These are phyloP conservation scores for Drosophila bifasciata DNA, from an alignment of 1,140 invertebrate genomes.

Conservation along the genomic window DNA sequence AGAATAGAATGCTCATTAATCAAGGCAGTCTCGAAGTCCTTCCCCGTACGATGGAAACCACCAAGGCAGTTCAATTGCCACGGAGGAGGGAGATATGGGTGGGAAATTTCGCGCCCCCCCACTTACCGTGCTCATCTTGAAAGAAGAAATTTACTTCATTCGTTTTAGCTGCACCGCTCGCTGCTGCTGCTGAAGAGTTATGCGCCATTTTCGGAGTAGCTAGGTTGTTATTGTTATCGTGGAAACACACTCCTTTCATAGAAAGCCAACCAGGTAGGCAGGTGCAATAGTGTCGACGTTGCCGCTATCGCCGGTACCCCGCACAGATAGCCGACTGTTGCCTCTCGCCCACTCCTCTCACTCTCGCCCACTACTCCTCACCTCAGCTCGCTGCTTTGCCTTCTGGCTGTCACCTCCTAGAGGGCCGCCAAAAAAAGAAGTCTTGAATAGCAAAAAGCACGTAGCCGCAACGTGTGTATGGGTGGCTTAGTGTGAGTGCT, in stretches of 20 bases:
- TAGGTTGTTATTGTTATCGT: slow-evolving; percentile 25
- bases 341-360: slow-evolving; percentile 3
- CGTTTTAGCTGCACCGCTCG: slow-evolving; percentile 58
- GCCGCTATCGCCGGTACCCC: slow-evolving; percentile 20
- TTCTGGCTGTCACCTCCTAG: background rate
- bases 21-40: background rate
- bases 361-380: slow-evolving; percentile 25
- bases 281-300: slow-evolving; percentile 16
- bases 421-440: slow-evolving; percentile 60
- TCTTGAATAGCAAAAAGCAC: slow-evolving; percentile 35
- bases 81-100: background rate
- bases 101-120: background rate
- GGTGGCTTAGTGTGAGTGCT: slow-evolving; percentile 16
- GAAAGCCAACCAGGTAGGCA: slow-evolving; percentile 26
- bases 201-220: slow-evolving; percentile 72
- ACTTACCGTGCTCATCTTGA: slow-evolving; percentile 81
- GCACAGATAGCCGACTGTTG: slow-evolving; percentile 19
- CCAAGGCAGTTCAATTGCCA: too few species aligned
- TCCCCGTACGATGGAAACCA: too few species aligned
- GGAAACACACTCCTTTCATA: background rate
- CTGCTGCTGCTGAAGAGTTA: slow-evolving; percentile 51
- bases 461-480: slow-evolving; percentile 58
- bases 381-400: slow-evolving; percentile 7
- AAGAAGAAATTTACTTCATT: slow-evolving; percentile 80
- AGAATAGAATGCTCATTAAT: slow-evolving; percentile 9